Evolutionary conservation across 37 sponge, comb jelly and placozoan species (phyloP), one percentile per base, ranked within the genome.

Genomic region (Hexactinellida sp.): DNA sequence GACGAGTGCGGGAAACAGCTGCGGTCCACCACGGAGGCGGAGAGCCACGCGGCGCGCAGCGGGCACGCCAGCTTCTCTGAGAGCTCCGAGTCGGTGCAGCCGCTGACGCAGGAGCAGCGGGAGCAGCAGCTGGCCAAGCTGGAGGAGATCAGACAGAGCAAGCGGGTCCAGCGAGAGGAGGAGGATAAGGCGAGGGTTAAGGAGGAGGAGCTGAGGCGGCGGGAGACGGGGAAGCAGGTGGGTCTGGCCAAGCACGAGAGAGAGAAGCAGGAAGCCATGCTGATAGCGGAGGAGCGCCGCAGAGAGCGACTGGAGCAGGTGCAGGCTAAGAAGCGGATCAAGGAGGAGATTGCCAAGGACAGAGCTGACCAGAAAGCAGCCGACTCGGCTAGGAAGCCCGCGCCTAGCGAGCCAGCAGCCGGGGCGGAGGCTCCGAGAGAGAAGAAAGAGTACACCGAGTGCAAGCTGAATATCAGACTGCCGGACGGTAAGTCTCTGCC

Each of bases 1-100:
- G 84, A 83, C 84, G 84, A 83, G 84, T 83, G 84, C 19, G 84
- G 84, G 24, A 83, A 83, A 28, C 39, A 37, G 39, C 39, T 83
- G 21, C 84, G 84, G 7, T 21, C 19, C 38, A 38, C 84, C 1
- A 23, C 3, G n/a, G 84, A 37, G 1, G 84, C 84, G 7, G 76
- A 63, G 76, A n/a, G 1, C 3, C 76, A 63, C 34, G 76, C 76
- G 5, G 76, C 76, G 13, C 76, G 76, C 32, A 63, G 19, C 3
- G 76, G 76, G 5, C 76, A 63, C 30, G 25, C 76, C 34, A 63
- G 76, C 76, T 63, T 63, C 76, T 63, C 76, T 23, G 76, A 63
- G 76, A 63, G 76, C 13, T 23, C 76, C 3, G 76, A 63, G 34
- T 63, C 76, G 5, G 76, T 63, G 25, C 25, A 63, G 34, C 76